phyloP scores from a whole-genome alignment of 2,113 vertebrate genomes.

The Microcebus jonahi region DNA sequence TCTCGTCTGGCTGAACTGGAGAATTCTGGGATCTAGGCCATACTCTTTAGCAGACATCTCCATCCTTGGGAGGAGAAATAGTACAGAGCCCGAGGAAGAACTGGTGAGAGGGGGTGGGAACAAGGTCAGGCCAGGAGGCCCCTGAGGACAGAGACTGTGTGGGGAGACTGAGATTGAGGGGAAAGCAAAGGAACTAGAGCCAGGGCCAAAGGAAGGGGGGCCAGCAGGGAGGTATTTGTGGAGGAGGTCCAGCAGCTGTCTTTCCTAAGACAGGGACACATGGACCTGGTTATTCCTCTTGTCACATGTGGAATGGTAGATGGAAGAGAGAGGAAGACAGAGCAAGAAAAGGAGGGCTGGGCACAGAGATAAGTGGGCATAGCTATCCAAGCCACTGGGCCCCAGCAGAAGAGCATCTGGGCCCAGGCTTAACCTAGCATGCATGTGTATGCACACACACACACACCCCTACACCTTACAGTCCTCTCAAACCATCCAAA shows the following conservation, averaged over 20 bases:
- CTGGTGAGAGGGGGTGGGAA: neutral
- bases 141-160: conserved; percentile 53
- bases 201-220: conserved; percentile 43
- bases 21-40: conserved; percentile 78
- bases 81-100: neutral
- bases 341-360: neutral
- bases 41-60: conserved; percentile 57
- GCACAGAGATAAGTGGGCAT: neutral
- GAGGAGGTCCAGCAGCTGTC: conserved; percentile 63
- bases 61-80: conserved; percentile 58
- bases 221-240: conserved; percentile 30
- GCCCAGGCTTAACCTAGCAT: neutral
- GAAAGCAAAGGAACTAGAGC: conserved; percentile 25
- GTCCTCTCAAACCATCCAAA: neutral
- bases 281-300: conserved; percentile 70
- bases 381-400: neutral
- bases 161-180: conserved; percentile 28
- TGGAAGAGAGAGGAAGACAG: neutral
- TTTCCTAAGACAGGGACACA: conserved; percentile 63
- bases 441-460: too few relatives aligned
- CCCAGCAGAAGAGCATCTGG: neutral
- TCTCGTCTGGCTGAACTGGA: conserved; percentile 73
- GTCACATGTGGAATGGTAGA: conserved; percentile 41
- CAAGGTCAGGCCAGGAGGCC: conserved; percentile 56
- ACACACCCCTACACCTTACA: neutral